Conservation (phyloP, 2,797 vertebrate genomes). For the Dipus sagitta region DNA sequence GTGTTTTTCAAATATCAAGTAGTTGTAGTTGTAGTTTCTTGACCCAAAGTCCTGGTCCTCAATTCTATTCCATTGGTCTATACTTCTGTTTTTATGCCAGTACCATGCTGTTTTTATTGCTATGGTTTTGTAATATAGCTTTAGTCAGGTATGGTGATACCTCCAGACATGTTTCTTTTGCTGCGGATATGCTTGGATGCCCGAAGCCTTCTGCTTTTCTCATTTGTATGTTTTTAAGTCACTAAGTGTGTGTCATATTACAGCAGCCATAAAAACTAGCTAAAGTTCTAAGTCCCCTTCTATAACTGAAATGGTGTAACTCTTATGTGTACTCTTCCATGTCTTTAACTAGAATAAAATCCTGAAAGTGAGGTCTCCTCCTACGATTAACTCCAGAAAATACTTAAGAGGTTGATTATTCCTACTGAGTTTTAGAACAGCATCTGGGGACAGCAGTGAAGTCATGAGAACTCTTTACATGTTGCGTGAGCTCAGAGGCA, state of each 20-base stretch:
- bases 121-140: too few species aligned
- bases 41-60: too few species aligned
- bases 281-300: not conserved
- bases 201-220: too few species aligned
- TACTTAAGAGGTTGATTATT: not conserved
- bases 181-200: too few species aligned
- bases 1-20: too few species aligned
- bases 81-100: too few species aligned
- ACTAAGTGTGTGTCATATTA: not conserved
- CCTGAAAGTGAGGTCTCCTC: not conserved
- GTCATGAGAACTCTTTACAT: not conserved
- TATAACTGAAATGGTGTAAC: not conserved
- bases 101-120: too few species aligned
- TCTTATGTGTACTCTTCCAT: not conserved
- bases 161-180: too few species aligned
- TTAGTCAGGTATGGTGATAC: too few species aligned
- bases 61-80: too few species aligned
- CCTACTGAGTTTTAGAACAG: not conserved
- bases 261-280: not conserved
- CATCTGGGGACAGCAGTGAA: not conserved
- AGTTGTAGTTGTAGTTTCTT: too few species aligned
- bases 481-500: not conserved
- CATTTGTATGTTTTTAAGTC: not conserved
- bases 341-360: constrained; percentile 3
- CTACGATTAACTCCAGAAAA: not conserved